phyloP scores from a whole-genome alignment of 2,888 invertebrate genomes.

The Drosophila paranaensis region DNA sequence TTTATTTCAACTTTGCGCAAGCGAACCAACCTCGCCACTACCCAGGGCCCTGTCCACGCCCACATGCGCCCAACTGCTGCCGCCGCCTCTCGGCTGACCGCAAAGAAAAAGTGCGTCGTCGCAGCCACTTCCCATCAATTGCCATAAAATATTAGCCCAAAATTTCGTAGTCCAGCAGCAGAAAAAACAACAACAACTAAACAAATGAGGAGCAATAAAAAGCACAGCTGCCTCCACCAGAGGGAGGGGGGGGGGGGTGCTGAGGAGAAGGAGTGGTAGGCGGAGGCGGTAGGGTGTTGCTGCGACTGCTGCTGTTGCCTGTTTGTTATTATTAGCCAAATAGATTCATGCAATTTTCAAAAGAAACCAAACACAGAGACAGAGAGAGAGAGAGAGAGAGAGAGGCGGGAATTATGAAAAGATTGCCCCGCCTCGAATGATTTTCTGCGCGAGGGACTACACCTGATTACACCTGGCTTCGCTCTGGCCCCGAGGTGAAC shows the following conservation, averaged over 20 bases:
- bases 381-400: background rate
- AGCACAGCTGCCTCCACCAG: conserved; percentile 54
- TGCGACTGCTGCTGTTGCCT: conserved; percentile 22
- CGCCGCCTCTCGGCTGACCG: conserved; percentile 35
- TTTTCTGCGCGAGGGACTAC: conserved; percentile 58
- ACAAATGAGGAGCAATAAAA: conserved; percentile 53
- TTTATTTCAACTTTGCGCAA: conserved; percentile 78
- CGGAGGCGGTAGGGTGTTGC: conserved; percentile 9
- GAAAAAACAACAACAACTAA: conserved; percentile 1
- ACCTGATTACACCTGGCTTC: conserved; percentile 50
- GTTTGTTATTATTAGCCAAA: conserved; percentile 73
- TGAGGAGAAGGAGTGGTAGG: background rate
- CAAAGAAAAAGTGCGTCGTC: conserved; percentile 56
- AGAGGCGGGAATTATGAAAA: conserved; percentile 66
- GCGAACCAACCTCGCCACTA: conserved; percentile 37
- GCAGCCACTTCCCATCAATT: conserved; percentile 69
- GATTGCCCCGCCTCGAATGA: conserved; percentile 42
- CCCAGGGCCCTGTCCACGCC: background rate
- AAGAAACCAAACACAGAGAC: conserved; percentile 71
- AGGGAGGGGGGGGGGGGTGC: background rate
- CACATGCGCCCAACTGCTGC: background rate
- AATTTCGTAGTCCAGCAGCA: conserved; percentile 51
- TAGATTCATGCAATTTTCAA: conserved; percentile 69
- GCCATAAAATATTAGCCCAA: conserved; percentile 70
- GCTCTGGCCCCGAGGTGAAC: conserved; percentile 37